Conservation (phyloP, 2,113 vertebrate species). For the Hystrix cristata region DNA sequence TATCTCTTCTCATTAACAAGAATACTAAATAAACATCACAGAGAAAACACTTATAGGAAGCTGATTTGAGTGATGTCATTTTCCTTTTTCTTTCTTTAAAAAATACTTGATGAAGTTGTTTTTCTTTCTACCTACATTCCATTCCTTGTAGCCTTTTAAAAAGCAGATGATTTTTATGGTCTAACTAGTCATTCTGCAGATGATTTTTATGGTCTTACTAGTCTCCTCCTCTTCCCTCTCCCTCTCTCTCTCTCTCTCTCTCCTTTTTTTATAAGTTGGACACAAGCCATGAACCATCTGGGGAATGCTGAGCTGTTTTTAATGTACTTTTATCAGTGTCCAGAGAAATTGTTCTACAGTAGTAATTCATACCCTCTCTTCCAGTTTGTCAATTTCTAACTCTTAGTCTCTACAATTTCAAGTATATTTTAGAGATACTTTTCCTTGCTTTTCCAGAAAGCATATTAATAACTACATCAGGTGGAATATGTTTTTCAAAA, state of each 20-base stretch:
- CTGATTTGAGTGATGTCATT: not conserved
- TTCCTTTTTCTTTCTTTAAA: not conserved
- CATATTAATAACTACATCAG: not conserved
- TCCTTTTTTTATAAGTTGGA: not conserved
- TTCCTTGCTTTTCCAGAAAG: not conserved
- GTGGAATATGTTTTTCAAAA: constrained; percentile 45
- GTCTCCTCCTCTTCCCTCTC: not conserved
- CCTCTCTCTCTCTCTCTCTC: not conserved
- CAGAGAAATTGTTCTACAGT: not conserved
- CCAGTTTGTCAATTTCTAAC: constrained; percentile 56
- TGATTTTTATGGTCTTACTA: not conserved
- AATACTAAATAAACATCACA: not conserved
- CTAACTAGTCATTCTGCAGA: not conserved
- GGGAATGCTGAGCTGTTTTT: not conserved
- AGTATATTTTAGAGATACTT: not conserved
- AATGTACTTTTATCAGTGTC: not conserved
- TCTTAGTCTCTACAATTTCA: not conserved
- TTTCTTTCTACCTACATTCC: not conserved
- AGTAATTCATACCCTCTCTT: not conserved
- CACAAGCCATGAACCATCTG: not conserved
- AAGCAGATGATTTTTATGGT: not conserved
- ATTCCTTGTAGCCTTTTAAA: not conserved
- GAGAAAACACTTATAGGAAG: not conserved
- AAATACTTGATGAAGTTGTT: not conserved
- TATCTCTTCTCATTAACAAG: not conserved